Evolutionary conservation across 2,113 vertebrate species (phyloP), one percentile per base, ranked within the genome.

Genomic region (Pelodiscus sinensis): DNA sequence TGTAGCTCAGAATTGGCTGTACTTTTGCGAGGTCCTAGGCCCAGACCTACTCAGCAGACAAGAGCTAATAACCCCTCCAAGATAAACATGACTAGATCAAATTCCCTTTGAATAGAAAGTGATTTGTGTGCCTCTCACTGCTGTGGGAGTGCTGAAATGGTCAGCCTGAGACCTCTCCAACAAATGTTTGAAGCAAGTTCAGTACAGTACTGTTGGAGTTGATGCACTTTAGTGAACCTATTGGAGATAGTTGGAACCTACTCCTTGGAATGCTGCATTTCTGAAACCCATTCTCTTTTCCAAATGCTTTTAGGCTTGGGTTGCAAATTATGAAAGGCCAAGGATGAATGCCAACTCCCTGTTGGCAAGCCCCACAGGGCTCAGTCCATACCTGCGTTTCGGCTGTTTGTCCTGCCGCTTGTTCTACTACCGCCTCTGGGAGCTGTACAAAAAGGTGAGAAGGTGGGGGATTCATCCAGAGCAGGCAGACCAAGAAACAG

Each of bases 331-430:
- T 0, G 99, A 99, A 97, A 98, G 98, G 87, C 98, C 99, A 13
- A 98, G 98, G 88, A 99, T 98, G 97, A 99, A 98, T 0, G 98
- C 97, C 35, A 99, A 98, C 90, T 99, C 99, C 0, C 96, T 99
- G 94, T 98, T 99, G 83, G 99, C 99, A 94, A 99, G 99, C 91
- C 98, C 99, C 2, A 99, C 99, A 0, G 99, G 99, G 87, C 98
- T 99, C 94, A 99, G 99, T 97, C 99, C 99, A 44, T 99, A 99
- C 97, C 98, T 99, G 92, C 98, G 99, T 57, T 99, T 99, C 1
- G 99, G 99, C 52, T 99, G 99, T 94, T 97, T 99, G 90, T 99
- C 99, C 83, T 99, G 99, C 94, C 98, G 99, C 58, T 98, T 99
- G 79, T 98, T 99, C 90, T 99, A 99, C 97, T 99, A 99, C 97